These are phyloP conservation scores for Agrilus mali DNA, from an alignment of 2,888 invertebrate species.

Conservation along the genomic window DNA sequence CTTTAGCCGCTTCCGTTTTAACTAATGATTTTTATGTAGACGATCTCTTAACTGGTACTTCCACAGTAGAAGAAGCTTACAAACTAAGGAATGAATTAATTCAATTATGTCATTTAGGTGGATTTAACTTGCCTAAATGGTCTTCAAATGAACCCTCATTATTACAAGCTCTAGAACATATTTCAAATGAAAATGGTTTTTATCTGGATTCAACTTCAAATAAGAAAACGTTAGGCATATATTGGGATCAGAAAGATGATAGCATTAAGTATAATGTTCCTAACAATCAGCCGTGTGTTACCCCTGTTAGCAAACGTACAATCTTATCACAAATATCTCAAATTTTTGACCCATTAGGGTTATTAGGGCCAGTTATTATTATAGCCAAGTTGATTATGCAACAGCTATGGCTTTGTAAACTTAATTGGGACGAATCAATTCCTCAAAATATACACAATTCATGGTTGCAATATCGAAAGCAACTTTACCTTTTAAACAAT, in stretches of 20 bases:
- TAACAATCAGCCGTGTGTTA: background rate
- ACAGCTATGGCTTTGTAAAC: conserved; percentile 10
- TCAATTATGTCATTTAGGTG: background rate
- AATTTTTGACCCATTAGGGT: conserved; percentile 16
- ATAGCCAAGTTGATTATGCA: conserved; percentile 15
- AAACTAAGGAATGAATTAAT: background rate
- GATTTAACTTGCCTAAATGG: background rate
- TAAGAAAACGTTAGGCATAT: too few species aligned
- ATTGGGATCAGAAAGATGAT: too few species aligned
- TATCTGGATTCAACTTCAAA: too few species aligned
- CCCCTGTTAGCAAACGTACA: conserved; percentile 1
- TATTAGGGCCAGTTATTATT: conserved; percentile 14
- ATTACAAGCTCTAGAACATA: too few species aligned
- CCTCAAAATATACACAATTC: conserved; percentile 4
- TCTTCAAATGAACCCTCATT: background rate
- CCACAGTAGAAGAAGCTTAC: background rate
- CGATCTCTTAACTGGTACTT: conserved; percentile 1
- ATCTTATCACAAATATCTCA: conserved; percentile 13
- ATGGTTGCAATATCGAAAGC: conserved; percentile 7
- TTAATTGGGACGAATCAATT: conserved; percentile 12
- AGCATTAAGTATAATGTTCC: background rate
- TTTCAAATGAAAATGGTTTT: too few species aligned
- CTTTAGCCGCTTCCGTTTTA: background rate
- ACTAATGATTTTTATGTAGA: conserved; percentile 1
- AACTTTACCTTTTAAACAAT: conserved; percentile 3